Percentiles rank a stretch among this genome's conserved stretches.
phyloP scores from a whole-genome alignment of 2,888 invertebrate genomes.

The Crioceris asparagi region DNA sequence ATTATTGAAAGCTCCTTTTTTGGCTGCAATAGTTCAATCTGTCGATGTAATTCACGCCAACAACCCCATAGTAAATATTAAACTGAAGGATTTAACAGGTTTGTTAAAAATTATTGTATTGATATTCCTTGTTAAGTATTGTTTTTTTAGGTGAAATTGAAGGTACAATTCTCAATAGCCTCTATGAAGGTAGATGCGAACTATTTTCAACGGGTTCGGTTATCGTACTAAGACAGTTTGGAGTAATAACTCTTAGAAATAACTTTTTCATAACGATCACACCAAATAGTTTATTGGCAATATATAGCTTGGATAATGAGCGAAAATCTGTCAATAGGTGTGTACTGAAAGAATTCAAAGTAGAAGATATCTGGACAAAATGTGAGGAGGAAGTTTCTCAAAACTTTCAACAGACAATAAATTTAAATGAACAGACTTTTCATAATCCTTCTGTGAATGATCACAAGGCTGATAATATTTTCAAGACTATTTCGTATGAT shows the following conservation, averaged over 20 bases:
- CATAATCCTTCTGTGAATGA: neutral
- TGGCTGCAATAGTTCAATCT: constrained; percentile 28
- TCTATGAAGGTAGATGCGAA: constrained; percentile 26
- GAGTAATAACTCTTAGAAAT: constrained; percentile 25
- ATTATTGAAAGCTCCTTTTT: constrained; percentile 28
- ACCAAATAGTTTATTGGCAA: constrained; percentile 27
- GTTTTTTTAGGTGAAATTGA: constrained; percentile 27
- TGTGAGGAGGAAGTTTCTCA: too few relatives aligned
- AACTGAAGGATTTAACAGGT: constrained; percentile 30
- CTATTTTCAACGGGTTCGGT: constrained; percentile 26
- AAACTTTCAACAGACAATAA: neutral
- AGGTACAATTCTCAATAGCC: constrained; percentile 26
- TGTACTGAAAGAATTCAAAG: neutral
- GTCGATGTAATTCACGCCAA: constrained; percentile 23
- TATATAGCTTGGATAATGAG: constrained; percentile 20
- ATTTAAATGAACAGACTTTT: neutral
- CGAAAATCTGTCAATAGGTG: neutral
- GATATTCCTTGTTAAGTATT: constrained; percentile 4
- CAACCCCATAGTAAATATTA: constrained; percentile 23
- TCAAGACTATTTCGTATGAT: neutral
- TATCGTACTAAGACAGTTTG: constrained; percentile 27
- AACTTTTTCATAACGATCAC: constrained; percentile 29
- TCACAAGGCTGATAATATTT: too few relatives aligned
- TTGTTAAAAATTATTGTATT: constrained; percentile 3
- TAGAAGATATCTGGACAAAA: constrained; percentile 2